These are phyloP conservation scores for Nasonia vitripennis DNA, from an alignment of 1,140 invertebrate genomes.

Conservation along the genomic window DNA sequence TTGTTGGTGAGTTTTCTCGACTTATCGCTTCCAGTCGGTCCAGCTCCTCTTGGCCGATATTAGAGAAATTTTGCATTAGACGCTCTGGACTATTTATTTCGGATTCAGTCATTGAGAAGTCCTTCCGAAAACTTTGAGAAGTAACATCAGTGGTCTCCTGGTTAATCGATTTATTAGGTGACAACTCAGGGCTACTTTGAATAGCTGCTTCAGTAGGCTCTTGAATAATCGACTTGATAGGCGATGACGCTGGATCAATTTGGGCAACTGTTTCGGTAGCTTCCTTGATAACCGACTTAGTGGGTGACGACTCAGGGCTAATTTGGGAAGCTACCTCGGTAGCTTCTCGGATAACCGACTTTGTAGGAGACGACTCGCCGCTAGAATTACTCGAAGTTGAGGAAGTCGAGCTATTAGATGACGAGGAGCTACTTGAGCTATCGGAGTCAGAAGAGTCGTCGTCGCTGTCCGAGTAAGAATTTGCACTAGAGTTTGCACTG, in stretches of 20 bases:
- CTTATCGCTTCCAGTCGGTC: conserved; percentile 20
- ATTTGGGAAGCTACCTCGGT: neutral
- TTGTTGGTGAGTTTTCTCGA: conserved; percentile 62
- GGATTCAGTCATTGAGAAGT: neutral
- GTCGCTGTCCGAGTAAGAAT: conserved; percentile 57
- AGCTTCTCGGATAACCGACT: neutral
- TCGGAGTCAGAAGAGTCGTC: conserved; percentile 58
- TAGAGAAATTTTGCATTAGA: neutral
- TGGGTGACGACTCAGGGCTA: neutral
- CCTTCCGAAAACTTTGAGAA: neutral
- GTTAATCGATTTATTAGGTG: neutral
- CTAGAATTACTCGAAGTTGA: conserved; percentile 52
- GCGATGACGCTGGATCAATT: neutral
- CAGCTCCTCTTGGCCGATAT: conserved; percentile 39
- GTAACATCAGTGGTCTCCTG: neutral
- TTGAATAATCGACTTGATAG: neutral
- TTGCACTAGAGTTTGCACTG: conserved; percentile 23
- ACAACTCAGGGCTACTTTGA: neutral
- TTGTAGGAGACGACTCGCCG: neutral
- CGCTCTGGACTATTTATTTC: conserved; percentile 11
- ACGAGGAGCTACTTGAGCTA: conserved; percentile 53
- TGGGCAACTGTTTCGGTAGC: neutral
- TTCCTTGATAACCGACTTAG: neutral
- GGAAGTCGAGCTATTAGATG: conserved; percentile 57
- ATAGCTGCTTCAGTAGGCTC: neutral